Evolutionary conservation across 1,140 invertebrate species (phyloP).

Genomic region (Delia radicum): DNA sequence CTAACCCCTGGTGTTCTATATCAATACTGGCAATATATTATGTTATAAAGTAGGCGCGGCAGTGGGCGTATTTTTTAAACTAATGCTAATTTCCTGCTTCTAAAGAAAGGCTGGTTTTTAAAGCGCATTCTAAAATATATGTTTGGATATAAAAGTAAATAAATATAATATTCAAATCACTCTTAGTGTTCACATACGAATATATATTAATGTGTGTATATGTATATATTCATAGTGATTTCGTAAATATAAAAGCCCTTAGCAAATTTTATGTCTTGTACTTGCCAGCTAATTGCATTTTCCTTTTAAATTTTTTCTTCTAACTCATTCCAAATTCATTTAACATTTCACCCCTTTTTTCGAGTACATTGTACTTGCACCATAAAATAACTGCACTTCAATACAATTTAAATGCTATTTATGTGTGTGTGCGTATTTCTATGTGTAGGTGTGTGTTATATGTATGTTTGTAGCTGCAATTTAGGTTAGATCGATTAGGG

Average conservation of each 20-base stretch:
- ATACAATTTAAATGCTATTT: not conserved
- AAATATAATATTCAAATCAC: not conserved
- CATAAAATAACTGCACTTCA: not conserved
- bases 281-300: constrained; percentile 28
- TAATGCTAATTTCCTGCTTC: too few relatives aligned
- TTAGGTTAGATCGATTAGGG: too few relatives aligned
- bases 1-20: too few relatives aligned
- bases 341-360: not conserved
- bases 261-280: constrained; percentile 17
- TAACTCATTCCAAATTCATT: not conserved
- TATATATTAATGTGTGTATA: not conserved
- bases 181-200: not conserved
- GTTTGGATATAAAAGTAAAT: too few relatives aligned
- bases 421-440: not conserved
- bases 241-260: constrained; percentile 1
- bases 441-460: too few relatives aligned
- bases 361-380: not conserved
- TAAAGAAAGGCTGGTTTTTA: too few relatives aligned
- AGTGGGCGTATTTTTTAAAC: too few relatives aligned
- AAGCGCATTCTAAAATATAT: too few relatives aligned
- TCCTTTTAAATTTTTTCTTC: constrained; percentile 25
- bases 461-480: too few relatives aligned
- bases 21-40: too few relatives aligned
- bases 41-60: too few relatives aligned
- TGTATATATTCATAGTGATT: not conserved